These are phyloP conservation scores for Rugalucina vietnamica DNA, from an alignment of 2,888 invertebrate species.

Conservation along the genomic window DNA sequence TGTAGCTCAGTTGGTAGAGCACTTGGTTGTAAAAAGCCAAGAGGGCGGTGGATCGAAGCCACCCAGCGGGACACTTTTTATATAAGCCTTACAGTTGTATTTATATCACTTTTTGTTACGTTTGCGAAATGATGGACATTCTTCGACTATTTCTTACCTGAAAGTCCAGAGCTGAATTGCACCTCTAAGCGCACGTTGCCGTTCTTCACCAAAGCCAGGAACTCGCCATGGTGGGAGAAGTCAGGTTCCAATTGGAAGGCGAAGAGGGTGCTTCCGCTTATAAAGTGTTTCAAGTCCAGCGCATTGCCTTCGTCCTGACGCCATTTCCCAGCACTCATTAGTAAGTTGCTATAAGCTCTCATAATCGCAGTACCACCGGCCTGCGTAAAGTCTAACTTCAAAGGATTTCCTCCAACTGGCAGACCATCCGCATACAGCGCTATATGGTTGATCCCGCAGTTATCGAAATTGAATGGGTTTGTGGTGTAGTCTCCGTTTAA, in stretches of 20 bases:
- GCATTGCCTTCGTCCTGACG: constrained; percentile 34
- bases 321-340: constrained; percentile 43
- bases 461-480: constrained; percentile 56
- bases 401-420: constrained; percentile 26
- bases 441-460: constrained; percentile 40
- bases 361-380: constrained; percentile 8
- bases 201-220: constrained; percentile 30
- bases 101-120: no score
- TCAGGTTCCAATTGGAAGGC: constrained; percentile 38
- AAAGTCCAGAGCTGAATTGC: neutral
- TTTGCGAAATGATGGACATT: no score
- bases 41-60: no score
- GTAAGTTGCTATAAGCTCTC: constrained; percentile 37
- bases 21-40: no score
- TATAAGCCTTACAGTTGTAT: no score
- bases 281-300: constrained; percentile 19
- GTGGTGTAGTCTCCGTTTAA: constrained; percentile 41
- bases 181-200: constrained; percentile 1
- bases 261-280: constrained; percentile 26
- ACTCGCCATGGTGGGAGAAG: constrained; percentile 35
- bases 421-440: constrained; percentile 41
- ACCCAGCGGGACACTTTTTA: no score
- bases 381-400: constrained; percentile 21
- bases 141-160: no score
- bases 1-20: no score